Evolutionary conservation across 1,140 invertebrate species (phyloP).

Genomic region (Anastrepha obliqua): DNA sequence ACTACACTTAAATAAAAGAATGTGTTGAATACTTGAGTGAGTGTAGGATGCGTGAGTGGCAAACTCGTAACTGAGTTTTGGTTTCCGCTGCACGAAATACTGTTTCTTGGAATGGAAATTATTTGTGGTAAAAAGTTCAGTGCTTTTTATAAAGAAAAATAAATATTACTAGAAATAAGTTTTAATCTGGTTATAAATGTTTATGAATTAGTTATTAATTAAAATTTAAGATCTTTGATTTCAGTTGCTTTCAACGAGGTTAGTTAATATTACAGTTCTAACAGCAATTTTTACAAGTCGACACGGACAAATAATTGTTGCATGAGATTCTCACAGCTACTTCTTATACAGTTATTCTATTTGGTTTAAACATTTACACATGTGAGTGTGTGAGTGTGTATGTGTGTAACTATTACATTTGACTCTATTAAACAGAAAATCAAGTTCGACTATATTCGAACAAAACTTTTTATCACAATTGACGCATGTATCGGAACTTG

Average conservation of each 20-base stretch:
- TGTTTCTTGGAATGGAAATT: conserved; percentile 40
- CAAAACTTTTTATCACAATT: conserved; percentile 44
- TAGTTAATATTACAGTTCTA: conserved; percentile 23
- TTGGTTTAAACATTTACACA: conserved; percentile 44
- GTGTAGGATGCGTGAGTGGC: background rate
- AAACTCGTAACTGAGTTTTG: background rate
- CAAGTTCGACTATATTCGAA: background rate
- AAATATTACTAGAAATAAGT: background rate
- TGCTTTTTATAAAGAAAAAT: background rate
- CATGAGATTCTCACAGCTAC: conserved; percentile 6
- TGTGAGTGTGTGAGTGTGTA: background rate
- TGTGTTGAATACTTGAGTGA: conserved; percentile 25
- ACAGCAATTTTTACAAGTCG: background rate
- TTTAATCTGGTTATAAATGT: background rate
- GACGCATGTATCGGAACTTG: background rate
- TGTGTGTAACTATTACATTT: conserved; percentile 10
- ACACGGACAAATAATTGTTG: conserved; percentile 3
- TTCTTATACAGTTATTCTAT: conserved; percentile 31
- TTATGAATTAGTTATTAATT: background rate
- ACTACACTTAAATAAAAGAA: background rate
- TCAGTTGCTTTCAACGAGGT: conserved; percentile 39
- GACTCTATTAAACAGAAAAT: conserved; percentile 5
- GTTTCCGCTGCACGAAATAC: conserved; percentile 6
- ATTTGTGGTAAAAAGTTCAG: background rate
- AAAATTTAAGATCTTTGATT: conserved; percentile 49